Conservation (phyloP, 1,140 invertebrate species). For the Parasteatoda tepidariorum region DNA sequence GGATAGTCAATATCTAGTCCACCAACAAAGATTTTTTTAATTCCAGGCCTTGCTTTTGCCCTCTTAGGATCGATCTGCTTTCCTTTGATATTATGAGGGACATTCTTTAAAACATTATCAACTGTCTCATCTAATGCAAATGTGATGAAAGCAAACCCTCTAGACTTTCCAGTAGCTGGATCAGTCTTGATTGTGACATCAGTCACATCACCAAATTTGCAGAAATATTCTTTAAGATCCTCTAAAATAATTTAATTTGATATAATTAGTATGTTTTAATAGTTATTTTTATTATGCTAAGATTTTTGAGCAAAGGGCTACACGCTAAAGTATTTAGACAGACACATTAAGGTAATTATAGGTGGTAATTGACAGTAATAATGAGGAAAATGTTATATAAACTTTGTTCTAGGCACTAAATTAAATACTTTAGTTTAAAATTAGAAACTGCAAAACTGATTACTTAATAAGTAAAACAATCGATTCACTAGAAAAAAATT, state of each 20-base stretch:
- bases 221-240: slow-evolving; percentile 91
- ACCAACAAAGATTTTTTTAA: slow-evolving; percentile 91
- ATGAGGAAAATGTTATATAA: too few species aligned
- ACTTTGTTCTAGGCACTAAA: too few species aligned
- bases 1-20: slow-evolving; percentile 88
- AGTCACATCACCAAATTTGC: slow-evolving; percentile 89
- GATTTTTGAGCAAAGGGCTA: too few species aligned
- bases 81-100: slow-evolving; percentile 90
- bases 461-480: too few species aligned
- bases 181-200: slow-evolving; percentile 95
- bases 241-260: slow-evolving; percentile 75
- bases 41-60: slow-evolving; percentile 88
- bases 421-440: too few species aligned
- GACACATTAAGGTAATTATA: too few species aligned
- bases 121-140: slow-evolving; percentile 88
- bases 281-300: too few species aligned
- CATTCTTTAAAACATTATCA: slow-evolving; percentile 83
- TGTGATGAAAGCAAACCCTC: slow-evolving; percentile 95
- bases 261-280: background rate
- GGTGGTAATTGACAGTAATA: too few species aligned
- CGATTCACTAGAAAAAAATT: too few species aligned
- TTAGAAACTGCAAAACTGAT: too few species aligned
- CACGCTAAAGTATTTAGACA: too few species aligned
- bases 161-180: slow-evolving; percentile 86
- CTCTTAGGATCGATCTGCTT: slow-evolving; percentile 96